phyloP scores from a whole-genome alignment of 2,113 vertebrate genomes.

The Maccullochella peelii region DNA sequence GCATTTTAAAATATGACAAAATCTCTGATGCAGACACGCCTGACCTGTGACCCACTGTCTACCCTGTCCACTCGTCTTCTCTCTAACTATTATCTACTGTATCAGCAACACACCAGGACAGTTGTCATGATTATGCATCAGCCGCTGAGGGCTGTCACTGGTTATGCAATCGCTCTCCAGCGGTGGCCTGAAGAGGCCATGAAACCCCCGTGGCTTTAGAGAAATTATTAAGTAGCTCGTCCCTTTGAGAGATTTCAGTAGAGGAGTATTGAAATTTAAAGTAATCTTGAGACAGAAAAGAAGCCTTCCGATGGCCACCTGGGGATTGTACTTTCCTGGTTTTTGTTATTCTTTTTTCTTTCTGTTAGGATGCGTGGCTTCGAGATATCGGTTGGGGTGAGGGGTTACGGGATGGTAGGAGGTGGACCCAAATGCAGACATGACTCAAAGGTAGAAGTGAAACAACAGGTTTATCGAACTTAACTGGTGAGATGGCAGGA shows the following conservation, averaged over 20 bases:
- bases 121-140: constrained; percentile 61
- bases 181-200: constrained; percentile 45
- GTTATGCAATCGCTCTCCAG: constrained; percentile 63
- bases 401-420: too few relatives aligned
- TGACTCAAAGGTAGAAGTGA: too few relatives aligned
- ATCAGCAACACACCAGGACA: constrained; percentile 65
- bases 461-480: too few relatives aligned
- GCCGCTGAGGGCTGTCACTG: constrained; percentile 58
- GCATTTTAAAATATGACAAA: constrained; percentile 22
- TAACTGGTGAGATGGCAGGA: too few relatives aligned
- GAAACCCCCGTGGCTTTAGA: constrained; percentile 17
- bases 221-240: background rate
- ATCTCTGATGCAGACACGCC: constrained; percentile 22
- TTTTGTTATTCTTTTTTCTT: background rate
- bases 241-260: background rate
- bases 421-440: too few relatives aligned
- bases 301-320: background rate
- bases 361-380: too few relatives aligned
- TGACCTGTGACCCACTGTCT: constrained; percentile 55
- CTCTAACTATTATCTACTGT: constrained; percentile 50
- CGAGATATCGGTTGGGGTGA: too few relatives aligned
- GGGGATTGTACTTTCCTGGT: background rate
- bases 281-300: constrained; percentile 15
- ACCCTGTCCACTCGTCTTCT: constrained; percentile 38
- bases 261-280: constrained; percentile 8